phyloP scores from a whole-genome alignment of 2,888 invertebrate species.

The Tenthredo distinguenda region DNA sequence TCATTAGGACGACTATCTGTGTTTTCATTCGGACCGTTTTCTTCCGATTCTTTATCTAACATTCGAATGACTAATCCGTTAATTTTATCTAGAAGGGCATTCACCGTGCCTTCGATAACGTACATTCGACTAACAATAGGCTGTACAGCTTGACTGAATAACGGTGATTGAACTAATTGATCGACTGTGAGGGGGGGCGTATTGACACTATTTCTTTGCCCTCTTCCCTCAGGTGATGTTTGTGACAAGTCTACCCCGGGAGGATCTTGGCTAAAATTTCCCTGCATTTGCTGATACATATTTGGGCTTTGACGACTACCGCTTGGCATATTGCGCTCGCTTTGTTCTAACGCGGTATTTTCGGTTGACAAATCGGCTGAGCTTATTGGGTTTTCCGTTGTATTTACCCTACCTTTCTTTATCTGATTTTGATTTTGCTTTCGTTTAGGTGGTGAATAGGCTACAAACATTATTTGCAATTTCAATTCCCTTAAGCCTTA shows the following conservation, averaged over 20 bases:
- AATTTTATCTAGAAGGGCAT: neutral
- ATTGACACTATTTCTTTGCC: neutral
- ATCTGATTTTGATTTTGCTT: slow-evolving; percentile 18
- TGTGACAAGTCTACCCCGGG: neutral
- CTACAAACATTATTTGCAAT: neutral
- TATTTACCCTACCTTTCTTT: neutral
- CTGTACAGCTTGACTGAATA: neutral
- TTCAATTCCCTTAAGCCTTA: neutral
- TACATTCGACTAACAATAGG: neutral
- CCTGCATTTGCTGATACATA: neutral
- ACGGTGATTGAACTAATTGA: neutral
- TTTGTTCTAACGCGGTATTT: neutral
- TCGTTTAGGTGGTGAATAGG: neutral
- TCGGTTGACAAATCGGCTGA: neutral
- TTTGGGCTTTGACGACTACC: neutral
- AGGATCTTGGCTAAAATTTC: neutral
- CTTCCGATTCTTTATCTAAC: neutral
- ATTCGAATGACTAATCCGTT: slow-evolving; percentile 15
- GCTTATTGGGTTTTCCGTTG: neutral
- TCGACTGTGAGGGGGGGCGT: neutral
- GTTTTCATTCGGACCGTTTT: neutral
- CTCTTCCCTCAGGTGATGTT: neutral
- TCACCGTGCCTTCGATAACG: neutral
- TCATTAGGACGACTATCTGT: neutral
- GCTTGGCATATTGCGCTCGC: neutral